phyloP scores from a whole-genome alignment of 2,113 vertebrate species.

The Corynorhinus townsendii region DNA sequence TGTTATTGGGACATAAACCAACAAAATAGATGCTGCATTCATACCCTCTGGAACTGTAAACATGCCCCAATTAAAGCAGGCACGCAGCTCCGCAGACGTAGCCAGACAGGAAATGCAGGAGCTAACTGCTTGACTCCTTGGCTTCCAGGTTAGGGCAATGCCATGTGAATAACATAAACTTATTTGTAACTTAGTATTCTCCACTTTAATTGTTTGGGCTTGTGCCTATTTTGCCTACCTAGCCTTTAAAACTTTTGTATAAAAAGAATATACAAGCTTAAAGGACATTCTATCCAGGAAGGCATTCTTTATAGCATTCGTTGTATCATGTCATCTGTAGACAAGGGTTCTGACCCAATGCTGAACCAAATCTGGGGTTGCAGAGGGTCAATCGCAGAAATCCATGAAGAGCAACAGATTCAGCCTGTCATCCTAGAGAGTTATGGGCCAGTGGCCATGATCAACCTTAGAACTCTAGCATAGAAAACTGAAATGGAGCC shows the following conservation, averaged over 20 bases:
- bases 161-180: background rate
- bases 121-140: constrained; percentile 1
- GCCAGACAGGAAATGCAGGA: constrained; percentile 43
- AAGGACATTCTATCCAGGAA: background rate
- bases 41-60: constrained; percentile 40
- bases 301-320: background rate
- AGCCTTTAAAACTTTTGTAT: background rate
- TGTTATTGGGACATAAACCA: constrained; percentile 62
- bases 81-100: constrained; percentile 20
- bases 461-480: background rate
- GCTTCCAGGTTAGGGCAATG: background rate
- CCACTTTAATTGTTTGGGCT: background rate
- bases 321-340: background rate
- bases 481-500: background rate
- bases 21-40: constrained; percentile 52
- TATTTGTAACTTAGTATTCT: background rate
- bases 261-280: background rate
- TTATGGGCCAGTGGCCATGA: background rate
- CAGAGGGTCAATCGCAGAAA: background rate
- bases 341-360: background rate
- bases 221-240: background rate
- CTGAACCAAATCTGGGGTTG: background rate
- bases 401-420: background rate
- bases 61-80: constrained; percentile 60
- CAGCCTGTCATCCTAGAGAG: background rate